Percentiles rank a stretch among this genome's conserved stretches.
Conservation (phyloP, 2,888 invertebrate species). For the Microctonus aethiopoides region DNA sequence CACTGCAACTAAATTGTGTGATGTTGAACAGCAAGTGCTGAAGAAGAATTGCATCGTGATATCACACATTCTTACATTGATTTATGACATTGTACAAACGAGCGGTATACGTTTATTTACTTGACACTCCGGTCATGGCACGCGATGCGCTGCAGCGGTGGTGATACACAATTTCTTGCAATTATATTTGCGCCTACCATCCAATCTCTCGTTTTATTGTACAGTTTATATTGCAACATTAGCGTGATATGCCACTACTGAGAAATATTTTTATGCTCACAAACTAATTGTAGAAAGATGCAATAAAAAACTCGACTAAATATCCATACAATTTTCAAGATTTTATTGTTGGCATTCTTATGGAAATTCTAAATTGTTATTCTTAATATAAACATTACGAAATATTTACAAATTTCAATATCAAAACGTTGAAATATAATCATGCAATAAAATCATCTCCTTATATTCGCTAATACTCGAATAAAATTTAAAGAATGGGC, state of each 20-base stretch:
- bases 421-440: neutral
- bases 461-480: too few species aligned
- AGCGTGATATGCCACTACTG: constrained; percentile 12
- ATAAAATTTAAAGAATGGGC: too few species aligned
- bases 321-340: neutral
- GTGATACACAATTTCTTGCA: constrained; percentile 8
- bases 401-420: neutral
- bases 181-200: constrained; percentile 11
- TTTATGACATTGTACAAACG: constrained; percentile 3
- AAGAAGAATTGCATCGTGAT: neutral
- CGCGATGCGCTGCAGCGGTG: constrained; percentile 17
- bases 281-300: neutral
- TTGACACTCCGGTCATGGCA: constrained; percentile 15
- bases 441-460: neutral
- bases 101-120: neutral
- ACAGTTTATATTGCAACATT: neutral
- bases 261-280: constrained; percentile 9
- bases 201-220: neutral
- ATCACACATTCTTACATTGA: constrained; percentile 8
- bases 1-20: neutral
- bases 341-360: neutral
- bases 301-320: neutral
- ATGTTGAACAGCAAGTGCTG: constrained; percentile 3
- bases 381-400: neutral
- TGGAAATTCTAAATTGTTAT: neutral